Evolutionary conservation across 2,797 vertebrate genomes (phyloP).

Genomic region (Glyptemys insculpta): DNA sequence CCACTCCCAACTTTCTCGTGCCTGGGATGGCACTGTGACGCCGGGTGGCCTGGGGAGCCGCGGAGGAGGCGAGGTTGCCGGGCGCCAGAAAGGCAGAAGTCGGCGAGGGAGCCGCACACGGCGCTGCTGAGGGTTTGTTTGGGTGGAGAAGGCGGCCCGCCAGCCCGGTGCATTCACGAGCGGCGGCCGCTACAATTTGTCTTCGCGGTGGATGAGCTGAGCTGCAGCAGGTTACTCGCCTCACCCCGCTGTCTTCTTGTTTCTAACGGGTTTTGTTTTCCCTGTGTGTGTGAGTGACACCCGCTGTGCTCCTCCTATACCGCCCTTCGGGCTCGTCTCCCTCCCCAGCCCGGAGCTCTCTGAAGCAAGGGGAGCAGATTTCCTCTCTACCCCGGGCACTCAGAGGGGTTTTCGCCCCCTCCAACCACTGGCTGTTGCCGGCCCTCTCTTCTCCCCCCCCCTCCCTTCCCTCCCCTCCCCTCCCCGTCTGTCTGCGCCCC

Average conservation of each 20-base stretch:
- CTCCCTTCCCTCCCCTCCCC: background rate
- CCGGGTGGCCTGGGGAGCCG: background rate
- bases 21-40: background rate
- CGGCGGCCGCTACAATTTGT: background rate
- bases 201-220: background rate
- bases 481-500: no score
- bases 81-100: background rate
- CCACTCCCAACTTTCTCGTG: background rate
- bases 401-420: no score
- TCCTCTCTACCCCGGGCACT: background rate
- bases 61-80: background rate
- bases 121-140: no score
- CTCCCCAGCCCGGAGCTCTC: background rate
- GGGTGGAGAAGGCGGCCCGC: background rate
- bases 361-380: background rate
- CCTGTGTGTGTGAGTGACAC: no score
- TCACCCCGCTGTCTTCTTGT: background rate
- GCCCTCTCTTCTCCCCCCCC: background rate
- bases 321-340: background rate
- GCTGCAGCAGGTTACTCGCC: slow-evolving; percentile 26
- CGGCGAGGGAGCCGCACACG: background rate
- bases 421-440: background rate
- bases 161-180: slow-evolving; percentile 26
- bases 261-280: no score
- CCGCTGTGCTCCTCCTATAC: no score